Evolutionary conservation across 1,140 invertebrate genomes (phyloP).

Genomic region (Aphelinus certus): DNA sequence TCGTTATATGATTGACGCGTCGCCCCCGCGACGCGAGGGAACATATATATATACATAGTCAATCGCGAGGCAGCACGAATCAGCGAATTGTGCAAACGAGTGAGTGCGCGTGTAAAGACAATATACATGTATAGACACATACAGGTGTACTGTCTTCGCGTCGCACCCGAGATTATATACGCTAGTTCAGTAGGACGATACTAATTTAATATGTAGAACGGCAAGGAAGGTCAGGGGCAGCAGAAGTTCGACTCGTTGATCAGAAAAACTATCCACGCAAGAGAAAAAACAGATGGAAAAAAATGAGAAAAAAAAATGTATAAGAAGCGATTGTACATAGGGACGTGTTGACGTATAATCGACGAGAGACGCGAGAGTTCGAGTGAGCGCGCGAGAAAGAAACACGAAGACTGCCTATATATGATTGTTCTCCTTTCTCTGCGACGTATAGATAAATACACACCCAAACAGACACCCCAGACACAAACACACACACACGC

Average conservation of each 20-base stretch:
- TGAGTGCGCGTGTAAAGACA: not conserved
- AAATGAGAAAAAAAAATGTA: too few species aligned
- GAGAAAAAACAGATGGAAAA: too few species aligned
- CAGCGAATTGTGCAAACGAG: not conserved
- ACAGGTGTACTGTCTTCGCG: too few species aligned
- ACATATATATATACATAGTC: not conserved
- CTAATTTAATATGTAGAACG: not conserved
- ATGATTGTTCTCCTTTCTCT: not conserved
- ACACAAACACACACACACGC: too few species aligned
- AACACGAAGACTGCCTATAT: not conserved
- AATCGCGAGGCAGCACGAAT: not conserved
- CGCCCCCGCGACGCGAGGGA: too few species aligned
- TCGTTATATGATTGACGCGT: too few species aligned
- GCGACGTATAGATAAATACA: too few species aligned
- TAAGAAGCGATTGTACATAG: not conserved
- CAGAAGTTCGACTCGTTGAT: too few species aligned
- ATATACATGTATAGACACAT: not conserved
- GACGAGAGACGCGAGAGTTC: too few species aligned
- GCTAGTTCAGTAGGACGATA: not conserved
- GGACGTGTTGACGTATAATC: not conserved
- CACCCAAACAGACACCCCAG: too few species aligned
- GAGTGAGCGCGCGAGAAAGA: not conserved
- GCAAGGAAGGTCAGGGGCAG: too few species aligned
- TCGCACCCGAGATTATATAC: not conserved
- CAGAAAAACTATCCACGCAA: too few species aligned